These are phyloP conservation scores for Columba janthina DNA, from an alignment of 2,113 vertebrate genomes.

Conservation along the genomic window DNA sequence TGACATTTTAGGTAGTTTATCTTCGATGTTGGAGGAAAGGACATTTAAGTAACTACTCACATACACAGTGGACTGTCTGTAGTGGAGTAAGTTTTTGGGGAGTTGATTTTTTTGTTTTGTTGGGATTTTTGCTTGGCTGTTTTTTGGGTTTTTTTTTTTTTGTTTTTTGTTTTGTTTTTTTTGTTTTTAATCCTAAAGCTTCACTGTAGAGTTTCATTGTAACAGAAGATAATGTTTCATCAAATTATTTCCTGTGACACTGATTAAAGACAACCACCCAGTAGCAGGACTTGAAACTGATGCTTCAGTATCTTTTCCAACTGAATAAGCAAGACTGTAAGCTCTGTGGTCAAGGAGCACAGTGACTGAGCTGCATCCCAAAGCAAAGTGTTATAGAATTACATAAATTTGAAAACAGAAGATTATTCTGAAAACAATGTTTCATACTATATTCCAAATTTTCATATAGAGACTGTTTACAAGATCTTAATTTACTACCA, in stretches of 20 bases:
- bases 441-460: not conserved
- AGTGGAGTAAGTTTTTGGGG: not conserved
- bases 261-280: not conserved
- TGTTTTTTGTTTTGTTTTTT: not conserved
- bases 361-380: not conserved
- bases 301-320: not conserved
- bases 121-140: no score
- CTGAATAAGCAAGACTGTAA: not conserved
- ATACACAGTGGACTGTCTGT: not conserved
- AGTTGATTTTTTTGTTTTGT: no score
- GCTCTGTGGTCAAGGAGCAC: not conserved
- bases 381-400: not conserved
- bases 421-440: not conserved
- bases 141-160: not conserved
- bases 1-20: conserved; percentile 39
- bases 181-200: not conserved
- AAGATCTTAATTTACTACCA: not conserved
- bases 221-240: not conserved
- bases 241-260: not conserved
- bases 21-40: not conserved
- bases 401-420: not conserved
- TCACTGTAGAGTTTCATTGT: not conserved
- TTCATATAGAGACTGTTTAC: not conserved
- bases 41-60: conserved; percentile 10
- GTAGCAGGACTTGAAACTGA: not conserved